Conservation (phyloP, 2,797 vertebrate genomes). For the Miichthys miiuy region DNA sequence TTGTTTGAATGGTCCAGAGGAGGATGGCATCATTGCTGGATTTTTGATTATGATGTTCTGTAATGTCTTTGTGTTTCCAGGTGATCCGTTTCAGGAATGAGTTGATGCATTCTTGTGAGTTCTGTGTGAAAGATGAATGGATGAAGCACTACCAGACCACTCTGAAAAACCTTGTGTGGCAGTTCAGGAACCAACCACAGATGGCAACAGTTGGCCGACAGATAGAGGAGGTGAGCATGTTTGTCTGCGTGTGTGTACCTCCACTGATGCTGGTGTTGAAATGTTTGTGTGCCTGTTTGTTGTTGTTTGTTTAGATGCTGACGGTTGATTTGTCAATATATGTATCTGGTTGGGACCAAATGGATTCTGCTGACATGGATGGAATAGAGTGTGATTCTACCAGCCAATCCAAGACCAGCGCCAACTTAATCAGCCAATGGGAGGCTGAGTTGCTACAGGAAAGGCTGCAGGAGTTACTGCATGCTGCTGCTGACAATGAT, state of each 20-base stretch:
- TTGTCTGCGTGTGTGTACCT: neutral
- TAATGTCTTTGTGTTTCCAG: slow-evolving; percentile 53
- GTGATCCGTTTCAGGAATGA: slow-evolving; percentile 84
- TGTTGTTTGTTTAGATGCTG: slow-evolving; percentile 78
- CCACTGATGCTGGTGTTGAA: too few relatives aligned
- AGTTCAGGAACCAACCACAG: slow-evolving; percentile 76
- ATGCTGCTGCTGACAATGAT: slow-evolving; percentile 4
- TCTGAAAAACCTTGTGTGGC: slow-evolving; percentile 71
- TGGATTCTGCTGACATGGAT: slow-evolving; percentile 65
- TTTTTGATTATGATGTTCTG: neutral
- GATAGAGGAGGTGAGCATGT: slow-evolving; percentile 79
- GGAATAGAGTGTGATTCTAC: slow-evolving; percentile 52
- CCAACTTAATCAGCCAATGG: slow-evolving; percentile 74
- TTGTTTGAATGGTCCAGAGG: too few relatives aligned
- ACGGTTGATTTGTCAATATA: slow-evolving; percentile 80
- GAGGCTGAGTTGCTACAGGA: slow-evolving; percentile 85
- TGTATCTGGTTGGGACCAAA: slow-evolving; percentile 69
- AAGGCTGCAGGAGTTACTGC: slow-evolving; percentile 80
- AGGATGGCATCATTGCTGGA: neutral
- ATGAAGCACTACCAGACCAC: slow-evolving; percentile 76
- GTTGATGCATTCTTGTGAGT: slow-evolving; percentile 86
- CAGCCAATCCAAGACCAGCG: slow-evolving; percentile 64
- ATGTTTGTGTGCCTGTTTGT: neutral
- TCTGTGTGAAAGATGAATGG: slow-evolving; percentile 80
- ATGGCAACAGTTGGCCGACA: slow-evolving; percentile 58